These are phyloP conservation scores for Pseudochaenichthys georgianus DNA, from an alignment of 2,797 vertebrate genomes.

Conservation along the genomic window DNA sequence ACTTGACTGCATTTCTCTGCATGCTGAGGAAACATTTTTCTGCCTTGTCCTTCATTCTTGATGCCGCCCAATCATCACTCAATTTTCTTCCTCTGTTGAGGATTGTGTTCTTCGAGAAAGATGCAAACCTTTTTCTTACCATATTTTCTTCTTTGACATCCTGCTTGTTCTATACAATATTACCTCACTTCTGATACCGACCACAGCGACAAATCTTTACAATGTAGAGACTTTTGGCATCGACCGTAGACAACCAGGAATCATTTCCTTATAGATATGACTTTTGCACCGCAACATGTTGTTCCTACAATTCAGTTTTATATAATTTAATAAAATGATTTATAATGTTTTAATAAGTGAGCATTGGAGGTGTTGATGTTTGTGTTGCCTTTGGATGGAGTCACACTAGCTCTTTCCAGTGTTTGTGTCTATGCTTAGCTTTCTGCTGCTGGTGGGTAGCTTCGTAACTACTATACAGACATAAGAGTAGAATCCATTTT, in stretches of 20 bases:
- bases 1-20: slow-evolving; percentile 48
- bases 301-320: not conserved
- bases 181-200: not conserved
- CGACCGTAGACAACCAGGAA: slow-evolving; percentile 1
- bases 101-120: slow-evolving; percentile 22
- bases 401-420: not conserved
- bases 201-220: not conserved
- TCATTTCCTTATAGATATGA: slow-evolving; percentile 1
- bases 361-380: too few relatives aligned
- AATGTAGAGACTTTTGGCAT: slow-evolving; percentile 5
- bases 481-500: not conserved
- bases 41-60: slow-evolving; percentile 44
- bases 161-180: slow-evolving; percentile 3
- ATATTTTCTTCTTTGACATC: not conserved
- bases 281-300: not conserved
- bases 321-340: not conserved
- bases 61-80: slow-evolving; percentile 23
- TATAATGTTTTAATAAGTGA: not conserved
- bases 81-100: slow-evolving; percentile 11
- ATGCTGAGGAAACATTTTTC: slow-evolving; percentile 61
- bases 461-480: too few relatives aligned
- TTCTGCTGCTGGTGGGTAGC: too few relatives aligned
- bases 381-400: not conserved
- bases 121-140: slow-evolving; percentile 1
- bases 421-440: not conserved